These are phyloP conservation scores for Brachyopa scutellaris DNA, from an alignment of 2,888 invertebrate species.

Conservation along the genomic window DNA sequence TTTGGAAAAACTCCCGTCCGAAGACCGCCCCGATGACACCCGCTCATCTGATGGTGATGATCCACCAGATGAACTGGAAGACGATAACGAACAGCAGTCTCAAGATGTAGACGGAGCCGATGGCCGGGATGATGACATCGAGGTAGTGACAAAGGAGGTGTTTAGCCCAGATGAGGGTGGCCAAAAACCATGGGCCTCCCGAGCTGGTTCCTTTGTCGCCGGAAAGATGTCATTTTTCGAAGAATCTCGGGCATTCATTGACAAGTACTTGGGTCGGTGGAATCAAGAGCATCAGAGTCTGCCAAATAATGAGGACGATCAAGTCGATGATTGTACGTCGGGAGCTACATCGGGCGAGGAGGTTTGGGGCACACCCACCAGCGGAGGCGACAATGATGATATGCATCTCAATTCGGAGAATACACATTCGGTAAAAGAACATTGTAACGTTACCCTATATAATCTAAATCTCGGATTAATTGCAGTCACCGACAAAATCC, in stretches of 20 bases:
- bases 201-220: constrained; percentile 91
- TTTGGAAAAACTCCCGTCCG: constrained; percentile 86
- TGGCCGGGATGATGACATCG: constrained; percentile 74
- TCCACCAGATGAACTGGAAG: constrained; percentile 75
- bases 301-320: constrained; percentile 83
- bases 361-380: constrained; percentile 94
- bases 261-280: constrained; percentile 84
- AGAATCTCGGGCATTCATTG: constrained; percentile 83
- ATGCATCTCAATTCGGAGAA: constrained; percentile 87
- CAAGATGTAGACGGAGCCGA: constrained; percentile 73
- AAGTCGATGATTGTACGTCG: constrained; percentile 88
- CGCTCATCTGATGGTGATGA: constrained; percentile 82
- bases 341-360: constrained; percentile 93
- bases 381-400: constrained; percentile 91
- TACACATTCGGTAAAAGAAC: constrained; percentile 84
- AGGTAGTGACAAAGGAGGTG: constrained; percentile 75
- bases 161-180: constrained; percentile 62
- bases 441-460: too few species aligned
- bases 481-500: constrained; percentile 86
- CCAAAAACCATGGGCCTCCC: constrained; percentile 86
- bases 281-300: constrained; percentile 76
- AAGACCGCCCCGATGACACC: constrained; percentile 80
- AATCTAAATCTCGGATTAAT: too few species aligned
- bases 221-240: constrained; percentile 90
- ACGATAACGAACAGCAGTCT: constrained; percentile 72